phyloP scores from a whole-genome alignment of 1,140 invertebrate genomes.

The Holotrichia oblita region DNA sequence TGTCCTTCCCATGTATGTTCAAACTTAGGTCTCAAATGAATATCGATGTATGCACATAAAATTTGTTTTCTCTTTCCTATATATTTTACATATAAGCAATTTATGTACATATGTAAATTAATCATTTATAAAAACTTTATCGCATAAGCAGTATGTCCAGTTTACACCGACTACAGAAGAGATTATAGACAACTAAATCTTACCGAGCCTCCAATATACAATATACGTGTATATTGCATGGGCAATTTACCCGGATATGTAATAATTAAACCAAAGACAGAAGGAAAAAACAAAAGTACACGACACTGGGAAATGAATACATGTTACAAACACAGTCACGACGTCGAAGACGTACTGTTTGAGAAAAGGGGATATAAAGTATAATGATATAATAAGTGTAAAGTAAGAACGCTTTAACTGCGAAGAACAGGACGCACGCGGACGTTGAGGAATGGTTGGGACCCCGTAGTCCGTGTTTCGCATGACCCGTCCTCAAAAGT shows the following conservation, averaged over 20 bases:
- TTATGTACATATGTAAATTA: no score
- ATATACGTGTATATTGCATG: neutral
- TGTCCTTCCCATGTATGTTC: no score
- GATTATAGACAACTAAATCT: neutral
- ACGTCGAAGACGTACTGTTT: neutral
- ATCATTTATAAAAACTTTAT: no score
- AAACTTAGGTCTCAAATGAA: no score
- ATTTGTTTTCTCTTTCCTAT: no score
- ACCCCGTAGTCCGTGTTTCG: conserved; percentile 5
- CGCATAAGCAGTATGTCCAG: no score
- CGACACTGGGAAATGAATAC: neutral
- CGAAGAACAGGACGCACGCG: conserved; percentile 9
- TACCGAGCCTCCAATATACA: no score
- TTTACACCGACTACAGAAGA: neutral
- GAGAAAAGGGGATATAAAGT: neutral
- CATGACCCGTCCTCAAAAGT: conserved; percentile 24
- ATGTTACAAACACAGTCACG: neutral
- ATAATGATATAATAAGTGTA: conserved; percentile 31
- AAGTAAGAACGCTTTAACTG: neutral
- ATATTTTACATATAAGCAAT: no score
- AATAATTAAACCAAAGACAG: conserved; percentile 27
- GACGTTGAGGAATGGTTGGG: conserved; percentile 8
- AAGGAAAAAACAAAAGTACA: conserved; percentile 28
- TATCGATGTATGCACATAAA: no score
- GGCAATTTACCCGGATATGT: neutral